Evolutionary conservation across 1,140 invertebrate genomes (phyloP), one percentile per base, ranked within the genome.

Genomic region (Drosophila tani): DNA sequence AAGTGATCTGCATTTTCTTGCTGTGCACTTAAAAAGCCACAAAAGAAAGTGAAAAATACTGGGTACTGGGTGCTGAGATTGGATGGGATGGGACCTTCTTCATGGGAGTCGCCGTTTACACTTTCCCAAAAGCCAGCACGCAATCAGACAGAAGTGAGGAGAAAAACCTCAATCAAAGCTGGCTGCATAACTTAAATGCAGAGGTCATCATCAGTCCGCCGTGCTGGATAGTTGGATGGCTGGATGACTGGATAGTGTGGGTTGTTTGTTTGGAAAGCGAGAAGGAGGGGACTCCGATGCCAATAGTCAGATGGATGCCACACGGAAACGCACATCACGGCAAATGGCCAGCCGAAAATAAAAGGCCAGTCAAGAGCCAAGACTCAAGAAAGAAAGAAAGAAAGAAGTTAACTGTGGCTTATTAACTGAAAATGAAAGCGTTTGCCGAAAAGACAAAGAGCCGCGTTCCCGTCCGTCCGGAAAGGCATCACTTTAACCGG

Each of bases 381-480:
- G 14, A 4, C 21, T 24, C 21, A 24, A 51, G 46, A 38, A 65
- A 78, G 50, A 51, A 66, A 65, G 41, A 78, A 70, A 70, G 70
- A 90, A 90, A 85, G 81, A 88, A 88, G 81, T 82, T 85, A 90
- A 90, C 86, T 90, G 85, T 80, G 69, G 85, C 85, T 88, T 82
- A 91, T 90, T 90, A 90, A 90, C 82, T 90, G 85, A 90, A 90
- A 90, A 90, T 91, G 85, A 90, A 90, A 90, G 86, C 85, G 79
- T 85, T 90, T 90, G 81, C 84, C 74, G 74, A 77, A 83, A 80
- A 38, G 62, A 58, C 59, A 74, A 69, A 68, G 67, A 56, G 53
- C 53, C 19, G 19, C 19, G 53, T 40, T 19, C 65, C 50, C 35
- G 19, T 40, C 65, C 51, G 67, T 40, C 65, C 66, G 67, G 35